Percentiles rank a stretch among this genome's conserved stretches.
Evolutionary conservation across 2,113 vertebrate species (phyloP).

Genomic region (Scartelaos histophorus): DNA sequence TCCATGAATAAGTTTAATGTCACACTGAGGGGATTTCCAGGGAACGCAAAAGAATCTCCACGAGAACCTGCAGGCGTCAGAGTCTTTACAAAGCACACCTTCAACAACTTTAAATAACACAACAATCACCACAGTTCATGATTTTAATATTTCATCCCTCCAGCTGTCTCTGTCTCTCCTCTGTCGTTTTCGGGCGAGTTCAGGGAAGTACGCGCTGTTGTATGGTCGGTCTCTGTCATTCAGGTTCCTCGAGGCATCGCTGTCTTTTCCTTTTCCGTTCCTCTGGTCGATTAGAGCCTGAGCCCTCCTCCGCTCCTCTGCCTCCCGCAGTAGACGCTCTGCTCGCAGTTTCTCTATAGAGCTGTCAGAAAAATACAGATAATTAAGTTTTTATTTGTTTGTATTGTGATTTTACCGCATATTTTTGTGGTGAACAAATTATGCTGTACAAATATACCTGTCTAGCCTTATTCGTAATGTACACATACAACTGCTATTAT

Average conservation of each 20-base stretch:
- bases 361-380: conserved; percentile 38
- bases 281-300: conserved; percentile 77
- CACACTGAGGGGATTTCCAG: too few relatives aligned
- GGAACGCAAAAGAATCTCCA: too few relatives aligned
- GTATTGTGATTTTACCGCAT: neutral
- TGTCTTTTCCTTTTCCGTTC: conserved; percentile 48
- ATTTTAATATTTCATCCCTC: conserved; percentile 73
- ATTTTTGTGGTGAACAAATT: too few relatives aligned
- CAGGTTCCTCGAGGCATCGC: conserved; percentile 34
- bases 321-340: conserved; percentile 82
- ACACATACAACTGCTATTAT: too few relatives aligned
- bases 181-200: conserved; percentile 80
- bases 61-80: too few relatives aligned
- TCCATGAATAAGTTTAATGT: too few relatives aligned
- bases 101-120: neutral
- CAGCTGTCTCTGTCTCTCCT: conserved; percentile 70
- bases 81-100: too few relatives aligned
- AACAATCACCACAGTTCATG: conserved; percentile 32
- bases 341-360: conserved; percentile 78
- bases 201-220: conserved; percentile 87
- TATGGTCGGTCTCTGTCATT: conserved; percentile 81
- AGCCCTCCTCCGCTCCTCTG: conserved; percentile 73
- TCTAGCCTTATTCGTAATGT: too few relatives aligned
- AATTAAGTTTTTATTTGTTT: neutral
- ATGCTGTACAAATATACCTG: too few relatives aligned